These are phyloP conservation scores for Pseudochirops cupreus DNA, from an alignment of 2,797 vertebrate species.

Conservation along the genomic window DNA sequence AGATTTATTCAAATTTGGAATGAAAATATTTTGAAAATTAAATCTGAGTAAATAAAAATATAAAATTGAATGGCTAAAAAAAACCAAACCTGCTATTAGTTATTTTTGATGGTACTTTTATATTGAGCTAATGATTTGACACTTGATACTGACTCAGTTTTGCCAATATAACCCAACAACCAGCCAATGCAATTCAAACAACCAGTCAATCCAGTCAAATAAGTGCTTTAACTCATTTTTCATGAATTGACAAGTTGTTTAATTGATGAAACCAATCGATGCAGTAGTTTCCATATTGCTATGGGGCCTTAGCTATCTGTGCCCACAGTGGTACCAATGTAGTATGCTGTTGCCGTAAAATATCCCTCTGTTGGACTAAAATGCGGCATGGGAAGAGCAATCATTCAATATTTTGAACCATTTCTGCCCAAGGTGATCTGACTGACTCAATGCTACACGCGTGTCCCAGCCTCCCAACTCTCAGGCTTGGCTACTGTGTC, in stretches of 20 bases:
- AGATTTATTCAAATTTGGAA: slow-evolving; percentile 37
- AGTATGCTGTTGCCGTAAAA: neutral
- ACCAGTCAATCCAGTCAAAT: slow-evolving; percentile 9
- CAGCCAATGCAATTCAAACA: neutral
- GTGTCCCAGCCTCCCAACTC: neutral
- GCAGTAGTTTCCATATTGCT: neutral
- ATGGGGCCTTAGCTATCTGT: neutral
- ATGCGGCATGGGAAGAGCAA: neutral
- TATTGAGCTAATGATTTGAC: neutral
- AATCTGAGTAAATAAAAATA: slow-evolving; percentile 7
- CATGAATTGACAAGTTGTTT: slow-evolving; percentile 34
- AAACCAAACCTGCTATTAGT: neutral
- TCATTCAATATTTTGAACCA: neutral
- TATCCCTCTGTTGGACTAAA: neutral
- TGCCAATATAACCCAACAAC: neutral
- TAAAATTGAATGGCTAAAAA: neutral
- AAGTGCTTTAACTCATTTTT: slow-evolving; percentile 42
- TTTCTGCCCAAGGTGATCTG: neutral
- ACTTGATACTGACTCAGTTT: slow-evolving; percentile 1
- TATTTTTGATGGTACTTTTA: neutral
- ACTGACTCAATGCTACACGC: neutral
- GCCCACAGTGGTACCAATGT: neutral
- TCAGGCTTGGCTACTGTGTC: neutral
- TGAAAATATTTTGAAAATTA: slow-evolving; percentile 38
- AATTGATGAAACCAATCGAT: slow-evolving; percentile 45